Evolutionary conservation across 2,888 invertebrate genomes (phyloP).

Genomic region (Artemia sp.): DNA sequence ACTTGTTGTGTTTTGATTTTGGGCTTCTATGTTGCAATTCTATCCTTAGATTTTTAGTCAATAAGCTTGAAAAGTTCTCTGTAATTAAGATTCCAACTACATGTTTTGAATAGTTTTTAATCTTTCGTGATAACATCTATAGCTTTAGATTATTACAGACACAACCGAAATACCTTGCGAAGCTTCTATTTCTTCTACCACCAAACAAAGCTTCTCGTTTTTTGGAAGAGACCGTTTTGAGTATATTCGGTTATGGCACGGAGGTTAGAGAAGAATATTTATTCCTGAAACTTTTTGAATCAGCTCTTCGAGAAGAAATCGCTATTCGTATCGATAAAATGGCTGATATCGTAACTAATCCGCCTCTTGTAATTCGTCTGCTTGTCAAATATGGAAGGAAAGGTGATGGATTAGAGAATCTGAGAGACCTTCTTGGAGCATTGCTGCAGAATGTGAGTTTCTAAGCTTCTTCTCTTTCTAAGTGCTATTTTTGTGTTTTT

Average conservation of each 20-base stretch:
- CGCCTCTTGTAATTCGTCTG: conserved; percentile 54
- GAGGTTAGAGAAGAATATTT: conserved; percentile 58
- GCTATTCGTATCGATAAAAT: conserved; percentile 49
- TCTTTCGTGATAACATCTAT: conserved; percentile 31
- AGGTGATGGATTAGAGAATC: conserved; percentile 45
- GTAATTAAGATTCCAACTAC: no score
- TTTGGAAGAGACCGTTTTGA: conserved; percentile 52
- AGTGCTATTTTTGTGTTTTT: no score
- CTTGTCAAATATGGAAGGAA: conserved; percentile 53
- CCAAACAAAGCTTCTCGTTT: conserved; percentile 52
- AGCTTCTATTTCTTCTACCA: conserved; percentile 51
- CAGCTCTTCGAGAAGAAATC: conserved; percentile 55
- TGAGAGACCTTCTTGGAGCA: conserved; percentile 51
- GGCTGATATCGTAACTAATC: conserved; percentile 51
- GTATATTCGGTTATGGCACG: conserved; percentile 56
- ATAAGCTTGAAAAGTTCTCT: no score
- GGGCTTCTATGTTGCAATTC: no score
- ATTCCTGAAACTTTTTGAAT: conserved; percentile 48
- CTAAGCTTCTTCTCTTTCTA: no score
- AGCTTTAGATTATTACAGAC: conserved; percentile 43
- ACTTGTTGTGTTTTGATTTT: no score
- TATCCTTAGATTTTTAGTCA: no score
- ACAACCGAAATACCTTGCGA: conserved; percentile 51
- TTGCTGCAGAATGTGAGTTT: conserved; percentile 41
- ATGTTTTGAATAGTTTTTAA: no score